A percentile compares a stretch with the other conserved stretches of the same genome.
phyloP scores from a whole-genome alignment of 2,797 vertebrate species.

The Pseudopleuronectes americanus region DNA sequence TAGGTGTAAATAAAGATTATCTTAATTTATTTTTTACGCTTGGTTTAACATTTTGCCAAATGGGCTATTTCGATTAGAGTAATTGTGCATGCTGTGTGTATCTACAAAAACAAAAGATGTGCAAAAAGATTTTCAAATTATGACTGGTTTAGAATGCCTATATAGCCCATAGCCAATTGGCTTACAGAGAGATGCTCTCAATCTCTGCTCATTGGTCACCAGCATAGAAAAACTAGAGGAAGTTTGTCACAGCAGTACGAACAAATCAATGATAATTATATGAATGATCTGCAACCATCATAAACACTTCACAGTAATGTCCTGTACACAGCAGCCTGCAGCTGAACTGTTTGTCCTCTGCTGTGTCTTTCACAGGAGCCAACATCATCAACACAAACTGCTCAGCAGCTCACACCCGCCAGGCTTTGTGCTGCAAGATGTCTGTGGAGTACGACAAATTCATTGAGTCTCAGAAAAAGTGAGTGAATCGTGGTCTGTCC shows the following conservation, averaged over 20 bases:
- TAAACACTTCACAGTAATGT: neutral
- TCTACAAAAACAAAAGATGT: too few species aligned
- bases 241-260: neutral
- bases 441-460: slow-evolving; percentile 98
- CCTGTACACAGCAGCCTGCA: too few species aligned
- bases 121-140: too few species aligned
- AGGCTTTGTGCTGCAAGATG: slow-evolving; percentile 99
- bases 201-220: neutral
- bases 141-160: too few species aligned
- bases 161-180: too few species aligned
- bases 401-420: slow-evolving; percentile 92
- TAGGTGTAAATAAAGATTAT: too few species aligned
- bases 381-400: slow-evolving; percentile 98
- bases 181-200: neutral
- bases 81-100: neutral
- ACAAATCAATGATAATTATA: neutral
- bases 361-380: slow-evolving; percentile 77
- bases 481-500: slow-evolving; percentile 54
- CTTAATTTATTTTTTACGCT: neutral
- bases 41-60: neutral
- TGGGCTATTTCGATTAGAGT: neutral
- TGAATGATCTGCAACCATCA: neutral
- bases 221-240: neutral
- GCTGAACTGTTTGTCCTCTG: slow-evolving; percentile 7
- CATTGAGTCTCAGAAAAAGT: slow-evolving; percentile 96